Base-by-base conservation (phyloP, 2,113 vertebrate genomes). In the Bos javanicus region DNA sequence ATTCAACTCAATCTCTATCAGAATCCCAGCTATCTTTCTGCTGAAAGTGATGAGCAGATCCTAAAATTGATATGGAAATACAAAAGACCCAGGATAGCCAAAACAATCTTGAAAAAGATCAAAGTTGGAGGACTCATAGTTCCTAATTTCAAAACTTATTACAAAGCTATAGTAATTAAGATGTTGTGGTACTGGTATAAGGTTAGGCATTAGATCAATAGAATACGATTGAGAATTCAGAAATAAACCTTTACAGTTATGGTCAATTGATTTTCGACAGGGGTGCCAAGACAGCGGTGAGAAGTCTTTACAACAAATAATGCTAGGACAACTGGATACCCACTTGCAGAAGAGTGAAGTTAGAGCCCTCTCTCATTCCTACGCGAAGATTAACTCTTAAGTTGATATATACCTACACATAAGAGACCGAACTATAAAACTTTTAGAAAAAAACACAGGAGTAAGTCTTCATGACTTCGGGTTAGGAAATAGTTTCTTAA, bases 401-500 rank as follows among this genome's bases (percentile, higher is more conserved):
- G 46, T 78, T 50, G 33, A 59, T 83, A 23, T 5, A 46, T 46
- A 82, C 8, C 56, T 76, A 76, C 56, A 82, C 46, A n/a, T 33
- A 93, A 87, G 6, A 78, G 26, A 46, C 54, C 48, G 81, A 95
- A 33, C 28, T 46, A 23, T 50, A 84, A 92, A 57, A 30, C 30
- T 76, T 86, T 54, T 71, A 67, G 64, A 16, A 46, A 30, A 97
- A 97, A n/a, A 71, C n/a, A n/a, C 36, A 93, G 39, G 48, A 50
- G 6, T 95, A 93, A 93, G 81, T 95, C 59, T 91, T 91, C 46
- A 21, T 56, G 84, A 76, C 1, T 30, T 83, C 33, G 17, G 17
- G 9, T 78, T 89, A 64, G 64, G 78, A 88, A 48, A 46, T 95
- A 26, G 43, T 52, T 97, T 94, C n/a, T 94, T 92, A 95, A 33